Percentiles rank a stretch among this genome's conserved stretches.
Conservation (phyloP, 2,797 vertebrate genomes). For the Chrosomus eos region DNA sequence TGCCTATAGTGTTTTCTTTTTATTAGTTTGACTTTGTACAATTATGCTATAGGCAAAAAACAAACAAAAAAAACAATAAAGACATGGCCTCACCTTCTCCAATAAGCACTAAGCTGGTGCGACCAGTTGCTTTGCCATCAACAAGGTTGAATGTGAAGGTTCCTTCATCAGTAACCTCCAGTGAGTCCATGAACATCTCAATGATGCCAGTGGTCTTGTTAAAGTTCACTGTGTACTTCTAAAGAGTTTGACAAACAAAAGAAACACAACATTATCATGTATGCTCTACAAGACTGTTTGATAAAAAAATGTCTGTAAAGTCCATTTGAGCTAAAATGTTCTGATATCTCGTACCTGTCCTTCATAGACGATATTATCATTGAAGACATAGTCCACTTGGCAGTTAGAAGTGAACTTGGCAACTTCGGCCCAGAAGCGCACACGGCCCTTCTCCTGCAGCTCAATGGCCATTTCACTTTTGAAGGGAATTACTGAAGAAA, state of each 20-base stretch:
- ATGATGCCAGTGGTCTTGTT: slow-evolving; percentile 88
- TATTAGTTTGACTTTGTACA: not conserved
- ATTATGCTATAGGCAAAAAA: not conserved
- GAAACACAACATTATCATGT: not conserved
- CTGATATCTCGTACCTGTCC: slow-evolving; percentile 81
- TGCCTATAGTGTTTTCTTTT: too few species aligned
- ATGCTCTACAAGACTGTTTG: not conserved
- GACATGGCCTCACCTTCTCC: slow-evolving; percentile 83
- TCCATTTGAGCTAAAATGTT: not conserved
- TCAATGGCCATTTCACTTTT: slow-evolving; percentile 90
- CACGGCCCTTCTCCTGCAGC: slow-evolving; percentile 93
- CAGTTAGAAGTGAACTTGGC: slow-evolving; percentile 88
- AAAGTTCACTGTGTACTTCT: slow-evolving; percentile 97
- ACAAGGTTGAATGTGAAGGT: slow-evolving; percentile 96
- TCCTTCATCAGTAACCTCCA: slow-evolving; percentile 93
- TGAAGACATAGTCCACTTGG: slow-evolving; percentile 91
- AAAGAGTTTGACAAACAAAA: slow-evolving; percentile 43
- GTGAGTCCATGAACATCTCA: slow-evolving; percentile 96
- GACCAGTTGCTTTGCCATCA: slow-evolving; percentile 93
- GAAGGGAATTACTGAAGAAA: slow-evolving; percentile 86
- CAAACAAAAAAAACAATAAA: not conserved
- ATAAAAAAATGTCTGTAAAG: not conserved
- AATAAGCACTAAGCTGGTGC: slow-evolving; percentile 94
- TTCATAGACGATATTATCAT: slow-evolving; percentile 86
- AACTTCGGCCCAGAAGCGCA: slow-evolving; percentile 95